Evolutionary conservation across 2,888 invertebrate genomes (phyloP).

Genomic region (Pyrrhia umbra): DNA sequence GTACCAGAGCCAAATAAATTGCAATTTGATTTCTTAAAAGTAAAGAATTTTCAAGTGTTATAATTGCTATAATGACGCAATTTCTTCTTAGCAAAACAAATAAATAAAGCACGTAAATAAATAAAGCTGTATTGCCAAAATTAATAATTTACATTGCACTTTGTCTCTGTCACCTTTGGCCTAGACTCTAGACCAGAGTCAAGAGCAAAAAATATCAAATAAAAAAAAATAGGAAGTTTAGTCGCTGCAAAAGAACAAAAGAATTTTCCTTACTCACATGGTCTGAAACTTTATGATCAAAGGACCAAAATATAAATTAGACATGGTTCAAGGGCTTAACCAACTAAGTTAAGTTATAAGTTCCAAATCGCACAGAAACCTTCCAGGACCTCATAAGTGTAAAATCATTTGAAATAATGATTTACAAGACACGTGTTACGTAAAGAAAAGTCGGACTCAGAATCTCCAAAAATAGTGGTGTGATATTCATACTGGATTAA

Average conservation of each 20-base stretch:
- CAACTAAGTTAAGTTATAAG: not conserved
- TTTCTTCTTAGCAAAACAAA: not conserved
- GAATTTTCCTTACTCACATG: not conserved
- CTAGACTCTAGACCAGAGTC: too few species aligned
- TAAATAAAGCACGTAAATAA: too few species aligned
- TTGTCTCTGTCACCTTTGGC: too few species aligned
- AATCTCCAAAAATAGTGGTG: slow-evolving; percentile 28
- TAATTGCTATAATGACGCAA: too few species aligned
- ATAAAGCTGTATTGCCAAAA: too few species aligned
- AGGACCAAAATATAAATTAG: not conserved
- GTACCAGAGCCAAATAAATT: slow-evolving; percentile 27
- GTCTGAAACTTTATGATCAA: not conserved
- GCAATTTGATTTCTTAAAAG: not conserved
- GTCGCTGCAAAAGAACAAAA: not conserved
- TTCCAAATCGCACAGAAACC: slow-evolving; percentile 6
- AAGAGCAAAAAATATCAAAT: too few species aligned
- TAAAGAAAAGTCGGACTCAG: not conserved
- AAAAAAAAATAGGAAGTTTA: too few species aligned
- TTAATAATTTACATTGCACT: too few species aligned
- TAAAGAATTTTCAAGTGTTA: too few species aligned
- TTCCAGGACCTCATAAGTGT: slow-evolving; percentile 10
- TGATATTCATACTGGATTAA: slow-evolving; percentile 9
- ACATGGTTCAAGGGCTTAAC: not conserved
- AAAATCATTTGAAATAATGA: not conserved
- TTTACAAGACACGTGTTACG: not conserved